phyloP scores from a whole-genome alignment of 2,797 vertebrate species.

The Myripristis jacobus region DNA sequence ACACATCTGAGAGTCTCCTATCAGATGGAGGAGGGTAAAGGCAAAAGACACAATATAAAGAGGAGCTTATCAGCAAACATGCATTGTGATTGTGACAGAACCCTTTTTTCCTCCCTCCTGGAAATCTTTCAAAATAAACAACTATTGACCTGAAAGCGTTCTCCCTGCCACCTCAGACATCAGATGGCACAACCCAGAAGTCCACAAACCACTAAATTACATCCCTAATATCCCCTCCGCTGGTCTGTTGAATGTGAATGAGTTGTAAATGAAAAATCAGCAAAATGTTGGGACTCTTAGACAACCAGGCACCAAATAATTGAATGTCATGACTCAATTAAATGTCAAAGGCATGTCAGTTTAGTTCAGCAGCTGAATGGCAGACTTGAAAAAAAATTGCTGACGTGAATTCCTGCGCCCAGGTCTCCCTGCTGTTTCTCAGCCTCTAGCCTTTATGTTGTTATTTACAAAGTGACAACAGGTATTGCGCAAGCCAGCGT shows the following conservation, averaged over 20 bases:
- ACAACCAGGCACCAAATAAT: conserved; percentile 87
- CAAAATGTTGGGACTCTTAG: conserved; percentile 72
- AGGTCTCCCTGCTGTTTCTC: conserved; percentile 34
- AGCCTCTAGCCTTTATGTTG: conserved; percentile 49
- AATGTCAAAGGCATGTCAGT: conserved; percentile 75
- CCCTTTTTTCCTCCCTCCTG: conserved; percentile 50
- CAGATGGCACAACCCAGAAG: conserved; percentile 66
- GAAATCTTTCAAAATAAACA: conserved; percentile 78
- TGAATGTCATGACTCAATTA: conserved; percentile 81
- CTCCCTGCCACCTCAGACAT: conserved; percentile 69
- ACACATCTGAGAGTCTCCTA: conserved; percentile 54
- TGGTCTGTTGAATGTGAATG: conserved; percentile 64
- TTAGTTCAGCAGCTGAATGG: conserved; percentile 54
- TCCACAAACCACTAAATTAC: conserved; percentile 85
- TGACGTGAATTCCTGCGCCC: conserved; percentile 44
- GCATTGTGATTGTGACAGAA: conserved; percentile 43
- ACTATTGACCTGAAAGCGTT: conserved; percentile 70
- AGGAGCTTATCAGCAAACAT: conserved; percentile 60
- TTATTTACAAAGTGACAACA: conserved; percentile 70
- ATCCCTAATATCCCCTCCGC: conserved; percentile 78
- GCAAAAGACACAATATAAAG: conserved; percentile 45
- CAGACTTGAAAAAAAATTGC: conserved; percentile 60
- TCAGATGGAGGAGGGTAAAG: conserved; percentile 54
- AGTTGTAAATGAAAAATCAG: conserved; percentile 75
- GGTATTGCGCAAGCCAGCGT: conserved; percentile 56